Base-by-base conservation (phyloP, 92 coral and sea anemone genomes). In the Bergia puertoricense region DNA sequence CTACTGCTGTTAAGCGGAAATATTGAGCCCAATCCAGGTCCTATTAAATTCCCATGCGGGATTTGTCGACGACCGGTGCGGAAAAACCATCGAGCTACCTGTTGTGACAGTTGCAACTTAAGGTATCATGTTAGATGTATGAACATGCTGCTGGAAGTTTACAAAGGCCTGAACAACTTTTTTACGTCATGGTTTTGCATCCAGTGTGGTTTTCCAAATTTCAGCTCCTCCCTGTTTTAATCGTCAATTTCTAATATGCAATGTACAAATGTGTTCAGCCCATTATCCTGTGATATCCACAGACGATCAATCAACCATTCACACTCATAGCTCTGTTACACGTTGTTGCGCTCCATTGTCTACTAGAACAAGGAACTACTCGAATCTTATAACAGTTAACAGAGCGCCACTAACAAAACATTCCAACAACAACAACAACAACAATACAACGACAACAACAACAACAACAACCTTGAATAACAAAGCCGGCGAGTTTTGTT, bases 181-280 rank as follows among this genome's bases (percentile, higher is more conserved):
- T 50, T 40, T 6, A 76, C 44, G 18, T 40, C 79, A 76, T 76
- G 79, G 54, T 40, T 41, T 14, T 76, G 54, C 79, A 20, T 41
- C 50, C 79, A 76, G 44, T 76, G 79, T 76, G 79, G 79, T 48
- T 76, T 42, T 76, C 67, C 83, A 48, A 79, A 30, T n/a, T 79
- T 79, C 71, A 79, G 69, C 67, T 79, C 83, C 62, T 79, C 83
- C 57, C 45, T 79, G 0, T 79, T 79, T 79, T n/a, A 79, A 7
- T 50, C 83, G 62, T 6, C 62, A 39, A 39, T 9, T 30, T 59
- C 71, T 79, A 51, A 16, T 54, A 37, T 79, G 39, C 83, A 79
- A 37, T 79, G 67, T 39, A 79, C 65, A 51, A 79, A 79, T 42
- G 23, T 51, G 57, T 79, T 22, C 83, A 79, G 16, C 62, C 62